A percentile compares a stretch with the other conserved stretches of the same genome.
phyloP scores from a whole-genome alignment of 2,797 vertebrate species.

The Syndactyla subalaris region DNA sequence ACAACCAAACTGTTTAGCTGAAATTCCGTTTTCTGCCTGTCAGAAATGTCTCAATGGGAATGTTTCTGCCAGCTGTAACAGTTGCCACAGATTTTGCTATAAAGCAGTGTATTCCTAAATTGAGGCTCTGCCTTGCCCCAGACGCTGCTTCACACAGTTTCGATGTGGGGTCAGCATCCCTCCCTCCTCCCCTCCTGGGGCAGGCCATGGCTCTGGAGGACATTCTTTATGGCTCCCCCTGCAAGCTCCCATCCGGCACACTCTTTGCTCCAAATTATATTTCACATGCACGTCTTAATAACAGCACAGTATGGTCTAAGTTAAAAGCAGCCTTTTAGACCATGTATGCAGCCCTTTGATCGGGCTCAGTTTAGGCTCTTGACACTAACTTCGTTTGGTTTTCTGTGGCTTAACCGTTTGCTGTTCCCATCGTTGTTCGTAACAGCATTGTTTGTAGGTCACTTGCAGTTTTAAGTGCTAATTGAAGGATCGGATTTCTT shows the following conservation, averaged over 20 bases:
- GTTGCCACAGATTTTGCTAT: background rate
- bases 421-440: conserved; percentile 58
- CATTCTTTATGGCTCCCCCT: conserved; percentile 37
- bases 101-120: background rate
- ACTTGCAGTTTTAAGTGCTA: conserved; percentile 77
- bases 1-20: background rate
- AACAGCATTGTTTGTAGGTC: conserved; percentile 72
- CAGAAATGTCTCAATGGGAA: background rate
- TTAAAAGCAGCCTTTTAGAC: conserved; percentile 67
- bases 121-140: background rate
- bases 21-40: conserved; percentile 28
- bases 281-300: conserved; percentile 33
- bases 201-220: conserved; percentile 21
- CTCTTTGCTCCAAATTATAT: conserved; percentile 39
- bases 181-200: conserved; percentile 39
- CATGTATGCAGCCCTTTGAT: conserved; percentile 42
- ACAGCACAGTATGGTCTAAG: conserved; percentile 58
- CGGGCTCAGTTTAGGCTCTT: conserved; percentile 48
- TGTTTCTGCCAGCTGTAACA: conserved; percentile 2
- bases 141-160: background rate
- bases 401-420: conserved; percentile 65
- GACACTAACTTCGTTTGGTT: conserved; percentile 49
- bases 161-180: background rate
- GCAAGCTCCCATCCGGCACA: conserved; percentile 23
- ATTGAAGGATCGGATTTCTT: conserved; percentile 74